Percentiles rank a stretch among this genome's conserved stretches.
These are phyloP conservation scores for Ceraclea dissimilis DNA, from an alignment of 2,888 invertebrate species.

Conservation along the genomic window DNA sequence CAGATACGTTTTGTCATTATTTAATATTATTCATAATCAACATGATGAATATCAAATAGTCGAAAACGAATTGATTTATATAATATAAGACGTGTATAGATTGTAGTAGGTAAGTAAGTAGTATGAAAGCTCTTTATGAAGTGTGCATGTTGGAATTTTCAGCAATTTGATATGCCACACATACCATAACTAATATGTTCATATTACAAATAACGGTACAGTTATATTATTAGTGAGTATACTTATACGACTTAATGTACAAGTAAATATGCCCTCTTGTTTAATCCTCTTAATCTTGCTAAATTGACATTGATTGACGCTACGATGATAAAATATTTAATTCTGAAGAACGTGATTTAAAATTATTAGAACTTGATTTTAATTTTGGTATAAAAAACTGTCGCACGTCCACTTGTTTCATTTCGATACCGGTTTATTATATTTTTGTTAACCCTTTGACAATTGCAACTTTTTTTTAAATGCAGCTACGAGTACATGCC, in stretches of 20 bases:
- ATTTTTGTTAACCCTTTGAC: background rate
- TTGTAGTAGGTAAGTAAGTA: no score
- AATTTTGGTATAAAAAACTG: background rate
- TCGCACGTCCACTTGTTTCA: conserved; percentile 2
- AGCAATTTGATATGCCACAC: background rate
- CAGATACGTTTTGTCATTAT: no score
- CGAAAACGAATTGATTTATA: no score
- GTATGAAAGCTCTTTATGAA: no score
- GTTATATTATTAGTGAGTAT: no score
- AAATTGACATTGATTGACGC: conserved; percentile 24
- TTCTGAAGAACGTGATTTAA: conserved; percentile 8
- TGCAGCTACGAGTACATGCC: no score
- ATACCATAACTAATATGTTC: conserved; percentile 2
- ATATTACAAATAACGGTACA: conserved; percentile 4
- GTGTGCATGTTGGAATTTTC: conserved; percentile 1
- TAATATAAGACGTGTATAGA: no score
- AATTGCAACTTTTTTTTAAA: no score
- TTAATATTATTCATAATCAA: no score
- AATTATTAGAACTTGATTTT: background rate
- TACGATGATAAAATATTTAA: conserved; percentile 17
- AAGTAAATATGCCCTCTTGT: background rate
- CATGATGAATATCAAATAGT: no score
- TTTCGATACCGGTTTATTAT: conserved; percentile 4
- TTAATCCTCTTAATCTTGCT: conserved; percentile 13
- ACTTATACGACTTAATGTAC: background rate